Conservation (phyloP, 1,140 invertebrate genomes). For the Drosophila sproati region DNA sequence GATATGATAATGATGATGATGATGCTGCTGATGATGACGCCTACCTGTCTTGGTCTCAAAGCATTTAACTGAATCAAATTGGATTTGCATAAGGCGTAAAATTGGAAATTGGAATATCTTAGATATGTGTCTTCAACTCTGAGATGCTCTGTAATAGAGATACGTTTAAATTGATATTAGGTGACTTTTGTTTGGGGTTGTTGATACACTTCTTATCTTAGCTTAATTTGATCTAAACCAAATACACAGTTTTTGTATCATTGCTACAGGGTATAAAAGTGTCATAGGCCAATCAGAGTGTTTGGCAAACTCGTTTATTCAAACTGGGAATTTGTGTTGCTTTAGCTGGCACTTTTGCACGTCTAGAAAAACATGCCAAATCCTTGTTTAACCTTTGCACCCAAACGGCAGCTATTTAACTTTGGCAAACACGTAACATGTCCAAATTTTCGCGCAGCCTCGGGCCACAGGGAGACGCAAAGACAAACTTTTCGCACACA, state of each 20-base stretch:
- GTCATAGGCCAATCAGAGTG: constrained; percentile 26
- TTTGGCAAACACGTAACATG: constrained; percentile 81
- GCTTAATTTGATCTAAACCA: too few relatives aligned
- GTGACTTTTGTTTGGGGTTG: too few relatives aligned
- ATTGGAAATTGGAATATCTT: constrained; percentile 22
- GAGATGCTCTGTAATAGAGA: constrained; percentile 6
- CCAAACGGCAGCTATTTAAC: constrained; percentile 78
- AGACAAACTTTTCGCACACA: constrained; percentile 71
- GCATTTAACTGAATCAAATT: constrained; percentile 61
- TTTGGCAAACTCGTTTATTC: constrained; percentile 22
- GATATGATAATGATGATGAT: constrained; percentile 43
- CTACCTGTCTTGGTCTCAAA: constrained; percentile 69
- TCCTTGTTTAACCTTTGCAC: constrained; percentile 81
- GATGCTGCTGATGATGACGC: constrained; percentile 49
- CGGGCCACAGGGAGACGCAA: constrained; percentile 29
- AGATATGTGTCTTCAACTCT: not conserved
- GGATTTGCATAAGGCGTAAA: constrained; percentile 69
- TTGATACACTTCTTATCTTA: too few relatives aligned
- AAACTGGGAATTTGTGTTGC: constrained; percentile 7
- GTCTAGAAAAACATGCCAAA: constrained; percentile 71
- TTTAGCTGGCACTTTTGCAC: constrained; percentile 31
- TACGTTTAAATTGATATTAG: too few relatives aligned
- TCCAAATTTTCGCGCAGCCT: constrained; percentile 79
- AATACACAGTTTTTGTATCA: too few relatives aligned
- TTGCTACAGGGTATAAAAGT: constrained; percentile 24